Evolutionary conservation across 2,888 invertebrate species (phyloP), one percentile per base, ranked within the genome.

Genomic region (Scaptomyza caliginosa): DNA sequence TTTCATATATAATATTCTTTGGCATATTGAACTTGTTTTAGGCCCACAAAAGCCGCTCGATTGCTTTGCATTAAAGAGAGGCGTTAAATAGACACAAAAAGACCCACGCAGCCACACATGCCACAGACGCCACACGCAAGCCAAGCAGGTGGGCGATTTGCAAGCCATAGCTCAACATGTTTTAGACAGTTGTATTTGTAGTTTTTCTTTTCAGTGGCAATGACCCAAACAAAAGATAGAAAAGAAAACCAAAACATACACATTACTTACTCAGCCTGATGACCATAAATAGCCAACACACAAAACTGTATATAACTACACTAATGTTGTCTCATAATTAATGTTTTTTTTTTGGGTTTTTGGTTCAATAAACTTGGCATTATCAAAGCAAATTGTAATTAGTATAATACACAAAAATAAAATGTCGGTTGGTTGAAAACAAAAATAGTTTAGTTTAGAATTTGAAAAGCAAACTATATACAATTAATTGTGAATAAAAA

Each of bases 351-450:
- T 57, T 67, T 16, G n/a, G n/a, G n/a, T 49, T 24, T 60, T 58
- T 68, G 57, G 86, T 80, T 82, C 80, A 80, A 85, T 66, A 83
- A 83, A 80, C 79, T 62, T 60, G 68, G 24, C 55, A 28, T 28
- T 19, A 50, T 0, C 23, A 19, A 21, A 48, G 40, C 38, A 34
- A 16, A 38, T 26, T 45, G 42, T 54, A 55, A 36, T 50, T 55
- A 57, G 54, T 43, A 71, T 54, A 34, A 48, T 58, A 34, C 0
- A 6, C 8, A 56, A 60, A 68, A 58, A 48, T 23, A 24, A 62
- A 45, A 55, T 36, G 38, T 49, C 45, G 32, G n/a, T 17, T 8
- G 36, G 17, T 13, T 30, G n/a, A n/a, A 55, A 57, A 40, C 28
- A 43, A 78, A 64, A 64, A 67, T 75, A 60, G 63, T 70, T 63